These are phyloP conservation scores for Andrena minutula DNA, from an alignment of 2,888 invertebrate genomes.

Conservation along the genomic window DNA sequence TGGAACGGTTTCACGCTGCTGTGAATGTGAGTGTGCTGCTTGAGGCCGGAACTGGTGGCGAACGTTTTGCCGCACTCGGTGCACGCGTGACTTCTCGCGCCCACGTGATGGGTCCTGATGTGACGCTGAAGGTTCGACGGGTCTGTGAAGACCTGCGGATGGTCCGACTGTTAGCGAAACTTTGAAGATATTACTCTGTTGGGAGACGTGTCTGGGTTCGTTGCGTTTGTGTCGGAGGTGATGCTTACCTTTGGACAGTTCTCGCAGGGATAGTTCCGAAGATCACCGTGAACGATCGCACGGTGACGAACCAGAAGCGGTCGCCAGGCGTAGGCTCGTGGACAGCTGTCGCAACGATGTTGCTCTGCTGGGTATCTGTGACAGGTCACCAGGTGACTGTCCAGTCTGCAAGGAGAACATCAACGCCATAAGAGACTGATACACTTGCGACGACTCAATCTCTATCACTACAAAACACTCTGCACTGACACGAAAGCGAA, in stretches of 20 bases:
- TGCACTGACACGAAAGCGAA: neutral
- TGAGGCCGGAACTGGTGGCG: slow-evolving; percentile 98
- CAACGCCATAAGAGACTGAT: neutral
- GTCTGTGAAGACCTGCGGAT: slow-evolving; percentile 96
- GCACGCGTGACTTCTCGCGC: slow-evolving; percentile 98
- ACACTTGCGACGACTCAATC: neutral
- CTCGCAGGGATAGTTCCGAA: slow-evolving; percentile 96
- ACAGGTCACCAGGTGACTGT: slow-evolving; percentile 91
- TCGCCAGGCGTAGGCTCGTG: slow-evolving; percentile 93
- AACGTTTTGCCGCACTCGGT: slow-evolving; percentile 99
- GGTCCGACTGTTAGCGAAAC: slow-evolving; percentile 84
- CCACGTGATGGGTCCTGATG: slow-evolving; percentile 97
- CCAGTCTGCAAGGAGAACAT: slow-evolving; percentile 88
- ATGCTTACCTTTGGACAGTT: slow-evolving; percentile 93
- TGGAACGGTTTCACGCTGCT: slow-evolving; percentile 99
- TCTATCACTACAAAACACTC: neutral
- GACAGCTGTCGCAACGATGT: slow-evolving; percentile 94
- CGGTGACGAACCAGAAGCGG: slow-evolving; percentile 93
- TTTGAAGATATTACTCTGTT: slow-evolving; percentile 73
- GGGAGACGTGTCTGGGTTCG: slow-evolving; percentile 32
- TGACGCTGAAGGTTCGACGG: slow-evolving; percentile 98
- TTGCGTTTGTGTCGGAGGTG: neutral
- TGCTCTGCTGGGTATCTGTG: slow-evolving; percentile 93
- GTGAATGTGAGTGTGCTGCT: slow-evolving; percentile 99
- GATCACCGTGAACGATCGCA: slow-evolving; percentile 92